Evolutionary conservation across 2,888 invertebrate species (phyloP), one percentile per base, ranked within the genome.

Genomic region (Lottia scabra): DNA sequence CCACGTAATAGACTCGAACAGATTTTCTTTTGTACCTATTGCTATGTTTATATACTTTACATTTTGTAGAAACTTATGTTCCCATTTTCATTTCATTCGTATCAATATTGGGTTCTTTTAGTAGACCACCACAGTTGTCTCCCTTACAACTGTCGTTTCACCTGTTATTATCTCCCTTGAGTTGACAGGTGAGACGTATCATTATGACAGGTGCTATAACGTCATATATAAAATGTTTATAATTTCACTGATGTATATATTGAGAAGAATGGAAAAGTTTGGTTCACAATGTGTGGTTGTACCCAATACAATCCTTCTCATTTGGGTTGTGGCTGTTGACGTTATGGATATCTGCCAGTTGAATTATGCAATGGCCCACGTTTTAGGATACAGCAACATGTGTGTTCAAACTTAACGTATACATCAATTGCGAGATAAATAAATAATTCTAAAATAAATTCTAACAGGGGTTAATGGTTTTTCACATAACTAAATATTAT

Each of bases 101-200:
- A 19, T 23, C 56, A 56, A 56, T 56, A 56, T 56, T 19, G 56
- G 56, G 56, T 56, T 56, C 56, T 56, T 56, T 23, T 2, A 56
- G 56, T 56, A 23, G 56, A 56, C 56, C 56, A 56, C 56, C 56
- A 56, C 56, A 23, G 56, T 56, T 56, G 56, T 56, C 56, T 56
- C 56, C 56, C 56, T 56, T 56, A 13, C 19, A 19, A 23, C 56
- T 56, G 56, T 23, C 13, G 56, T 12, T 56, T 23, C 56, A 56
- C 56, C 56, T 56, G 56, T 56, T 56, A 23, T 56, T 56, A 56
- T 56, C 56, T 56, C 56, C 56, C 56, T 23, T 56, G 56, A 56
- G 23, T 56, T 19, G 56, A 56, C 56, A 56, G 56, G 56, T 56
- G 56, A 23, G 19, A 23, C 23, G 56, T 56, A 56, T 56, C 56